Percentiles rank a stretch among this genome's conserved stretches.
These are phyloP conservation scores for Phyllostomus hastatus DNA, from an alignment of 2,113 vertebrate species.

Conservation along the genomic window DNA sequence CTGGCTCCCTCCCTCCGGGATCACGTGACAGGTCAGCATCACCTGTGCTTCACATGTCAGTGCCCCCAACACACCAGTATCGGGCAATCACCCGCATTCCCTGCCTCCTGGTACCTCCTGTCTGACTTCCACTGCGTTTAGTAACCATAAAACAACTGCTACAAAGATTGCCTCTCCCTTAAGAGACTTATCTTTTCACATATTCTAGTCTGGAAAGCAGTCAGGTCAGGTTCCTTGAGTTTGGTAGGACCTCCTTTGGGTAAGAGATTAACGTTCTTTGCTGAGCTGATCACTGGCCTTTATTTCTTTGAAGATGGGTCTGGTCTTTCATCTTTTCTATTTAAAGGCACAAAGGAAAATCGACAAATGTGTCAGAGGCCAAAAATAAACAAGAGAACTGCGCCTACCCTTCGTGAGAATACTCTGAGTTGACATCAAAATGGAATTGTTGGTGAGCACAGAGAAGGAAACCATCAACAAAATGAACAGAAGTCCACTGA, in stretches of 20 bases:
- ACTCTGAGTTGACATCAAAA: neutral
- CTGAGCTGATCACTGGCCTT: neutral
- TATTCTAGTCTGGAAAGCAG: neutral
- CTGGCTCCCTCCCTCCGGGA: neutral
- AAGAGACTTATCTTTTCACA: neutral
- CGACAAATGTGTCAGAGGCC: neutral
- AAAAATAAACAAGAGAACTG: neutral
- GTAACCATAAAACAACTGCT: neutral
- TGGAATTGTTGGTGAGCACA: neutral
- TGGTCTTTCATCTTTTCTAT: neutral
- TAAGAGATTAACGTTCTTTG: slow-evolving; percentile 10
- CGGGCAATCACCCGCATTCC: neutral
- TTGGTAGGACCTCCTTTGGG: neutral
- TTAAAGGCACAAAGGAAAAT: neutral
- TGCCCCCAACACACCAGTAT: neutral
- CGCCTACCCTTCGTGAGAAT: neutral
- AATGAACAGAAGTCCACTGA: neutral
- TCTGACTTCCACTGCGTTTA: neutral
- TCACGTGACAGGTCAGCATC: neutral
- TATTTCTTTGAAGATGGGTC: neutral
- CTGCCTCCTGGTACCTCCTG: neutral
- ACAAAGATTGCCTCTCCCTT: neutral
- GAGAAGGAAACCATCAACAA: neutral
- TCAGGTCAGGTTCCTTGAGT: neutral
- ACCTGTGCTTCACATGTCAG: neutral